These are phyloP conservation scores for Esox masquinongy DNA, from an alignment of 2,797 vertebrate species.

Conservation along the genomic window DNA sequence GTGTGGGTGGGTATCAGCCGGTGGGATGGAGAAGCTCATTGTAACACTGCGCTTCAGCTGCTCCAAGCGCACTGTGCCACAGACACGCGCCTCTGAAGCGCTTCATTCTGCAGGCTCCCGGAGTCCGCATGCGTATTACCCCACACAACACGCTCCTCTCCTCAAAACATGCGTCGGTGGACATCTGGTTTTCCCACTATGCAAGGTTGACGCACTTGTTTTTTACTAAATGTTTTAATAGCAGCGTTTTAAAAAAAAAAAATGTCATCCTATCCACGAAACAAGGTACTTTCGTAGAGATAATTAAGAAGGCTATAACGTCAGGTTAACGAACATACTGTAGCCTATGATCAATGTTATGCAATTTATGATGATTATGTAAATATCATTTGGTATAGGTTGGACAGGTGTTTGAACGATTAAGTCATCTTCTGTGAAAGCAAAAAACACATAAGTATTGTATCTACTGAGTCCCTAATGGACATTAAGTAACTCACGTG, in stretches of 20 bases:
- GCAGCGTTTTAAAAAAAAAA: background rate
- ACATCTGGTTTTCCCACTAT: background rate
- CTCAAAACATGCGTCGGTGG: background rate
- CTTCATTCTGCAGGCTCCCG: constrained; percentile 48
- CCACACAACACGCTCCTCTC: constrained; percentile 1
- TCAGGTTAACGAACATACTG: background rate
- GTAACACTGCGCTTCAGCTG: constrained; percentile 83
- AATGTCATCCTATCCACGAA: background rate
- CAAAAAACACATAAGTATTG: background rate
- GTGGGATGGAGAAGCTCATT: constrained; percentile 84
- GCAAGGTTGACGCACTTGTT: background rate
- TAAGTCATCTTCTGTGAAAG: background rate
- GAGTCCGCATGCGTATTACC: constrained; percentile 55
- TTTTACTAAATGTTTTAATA: background rate
- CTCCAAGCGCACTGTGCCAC: constrained; percentile 75
- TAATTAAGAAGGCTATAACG: background rate
- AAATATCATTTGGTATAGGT: background rate
- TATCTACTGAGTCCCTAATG: constrained; percentile 21
- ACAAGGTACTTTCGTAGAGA: background rate
- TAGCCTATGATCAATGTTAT: background rate
- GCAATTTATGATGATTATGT: background rate
- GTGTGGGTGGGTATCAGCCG: constrained; percentile 64
- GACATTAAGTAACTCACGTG: constrained; percentile 32
- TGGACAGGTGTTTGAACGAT: background rate
- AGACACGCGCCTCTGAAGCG: constrained; percentile 67